Evolutionary conservation across 2,113 vertebrate genomes (phyloP).

Genomic region (Gulo gulo): DNA sequence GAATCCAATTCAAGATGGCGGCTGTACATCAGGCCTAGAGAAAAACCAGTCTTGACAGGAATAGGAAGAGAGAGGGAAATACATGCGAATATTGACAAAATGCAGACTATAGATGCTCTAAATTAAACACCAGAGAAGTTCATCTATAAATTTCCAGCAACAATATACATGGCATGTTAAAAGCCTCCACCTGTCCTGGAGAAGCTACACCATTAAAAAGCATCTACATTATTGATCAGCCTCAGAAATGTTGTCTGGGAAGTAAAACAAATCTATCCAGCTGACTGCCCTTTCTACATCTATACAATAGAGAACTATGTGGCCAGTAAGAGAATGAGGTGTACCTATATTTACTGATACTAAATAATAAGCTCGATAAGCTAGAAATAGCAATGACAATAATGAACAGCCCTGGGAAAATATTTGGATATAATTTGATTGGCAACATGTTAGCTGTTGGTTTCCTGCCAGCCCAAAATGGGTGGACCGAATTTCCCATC

Average conservation of each 20-base stretch:
- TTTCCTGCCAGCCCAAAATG: background rate
- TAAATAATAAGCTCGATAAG: background rate
- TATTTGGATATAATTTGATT: background rate
- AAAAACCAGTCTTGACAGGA: background rate
- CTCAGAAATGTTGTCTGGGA: slow-evolving; percentile 11
- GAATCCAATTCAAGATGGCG: background rate
- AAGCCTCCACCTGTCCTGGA: slow-evolving; percentile 33
- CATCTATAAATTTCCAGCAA: slow-evolving; percentile 10
- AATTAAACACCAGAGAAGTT: slow-evolving; percentile 15
- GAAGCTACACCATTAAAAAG: slow-evolving; percentile 3
- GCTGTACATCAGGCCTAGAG: background rate
- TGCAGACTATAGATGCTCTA: background rate
- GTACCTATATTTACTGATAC: background rate
- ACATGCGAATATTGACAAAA: background rate
- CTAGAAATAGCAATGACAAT: background rate
- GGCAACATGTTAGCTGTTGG: background rate
- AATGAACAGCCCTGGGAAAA: background rate
- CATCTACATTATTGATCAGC: slow-evolving; percentile 59
- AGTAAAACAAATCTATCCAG: slow-evolving; percentile 10
- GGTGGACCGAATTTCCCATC: background rate
- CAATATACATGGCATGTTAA: background rate
- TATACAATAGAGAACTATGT: background rate
- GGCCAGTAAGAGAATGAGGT: background rate
- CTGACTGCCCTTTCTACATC: background rate
- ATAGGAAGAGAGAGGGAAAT: background rate